Evolutionary conservation across 37 sponge, comb jelly and placozoan species (phyloP).

Genomic region (Spongilla lacustris): DNA sequence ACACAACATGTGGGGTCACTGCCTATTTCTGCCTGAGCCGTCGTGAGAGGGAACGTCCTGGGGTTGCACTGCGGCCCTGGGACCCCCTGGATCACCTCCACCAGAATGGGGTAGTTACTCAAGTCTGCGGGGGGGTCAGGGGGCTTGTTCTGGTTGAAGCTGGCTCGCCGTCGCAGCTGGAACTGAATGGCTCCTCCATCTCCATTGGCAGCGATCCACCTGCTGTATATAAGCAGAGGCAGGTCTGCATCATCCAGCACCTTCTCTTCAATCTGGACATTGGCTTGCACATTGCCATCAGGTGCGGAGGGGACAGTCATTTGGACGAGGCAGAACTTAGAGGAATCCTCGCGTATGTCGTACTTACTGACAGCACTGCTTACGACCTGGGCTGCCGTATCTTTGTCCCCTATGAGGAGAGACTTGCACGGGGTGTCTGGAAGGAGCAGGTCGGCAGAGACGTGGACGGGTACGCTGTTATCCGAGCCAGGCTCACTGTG

Average conservation of each 20-base stretch:
- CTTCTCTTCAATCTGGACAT: constrained; percentile 33
- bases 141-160: constrained; percentile 11
- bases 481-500: background rate
- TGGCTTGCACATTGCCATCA: constrained; percentile 20
- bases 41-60: constrained; percentile 12
- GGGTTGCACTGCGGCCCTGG: constrained; percentile 26
- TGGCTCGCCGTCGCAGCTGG: constrained; percentile 53
- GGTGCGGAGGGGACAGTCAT: background rate
- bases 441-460: constrained; percentile 68
- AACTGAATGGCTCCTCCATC: constrained; percentile 39
- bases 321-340: constrained; percentile 71
- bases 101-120: constrained; percentile 25
- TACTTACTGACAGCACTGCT: constrained; percentile 63
- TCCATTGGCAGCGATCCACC: background rate
- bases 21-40: constrained; percentile 46
- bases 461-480: constrained; percentile 23
- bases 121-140: constrained; percentile 17
- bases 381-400: constrained; percentile 61
- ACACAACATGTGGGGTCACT: constrained; percentile 35
- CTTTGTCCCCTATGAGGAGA: constrained; percentile 29
- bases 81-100: constrained; percentile 51
- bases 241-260: constrained; percentile 45
- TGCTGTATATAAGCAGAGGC: constrained; percentile 43
- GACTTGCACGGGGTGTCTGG: constrained; percentile 81
- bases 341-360: constrained; percentile 45